A percentile compares a stretch with the other conserved stretches of the same genome.
Evolutionary conservation across 2,888 invertebrate species (phyloP).

Genomic region (Drosophila subquinaria): DNA sequence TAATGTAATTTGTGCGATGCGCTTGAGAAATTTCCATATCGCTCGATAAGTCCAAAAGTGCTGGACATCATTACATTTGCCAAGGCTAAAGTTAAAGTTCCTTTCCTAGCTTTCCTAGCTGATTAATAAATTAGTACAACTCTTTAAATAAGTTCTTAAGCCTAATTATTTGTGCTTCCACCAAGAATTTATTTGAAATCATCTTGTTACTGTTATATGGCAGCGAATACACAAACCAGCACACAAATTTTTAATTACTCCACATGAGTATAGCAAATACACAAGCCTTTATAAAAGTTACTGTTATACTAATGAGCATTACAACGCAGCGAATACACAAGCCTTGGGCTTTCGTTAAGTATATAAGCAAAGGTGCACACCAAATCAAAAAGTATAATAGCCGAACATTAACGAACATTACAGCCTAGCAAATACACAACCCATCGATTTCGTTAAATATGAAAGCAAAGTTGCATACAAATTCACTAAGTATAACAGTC

Average conservation of each 20-base stretch:
- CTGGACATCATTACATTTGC: background rate
- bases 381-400: background rate
- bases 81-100: conserved; percentile 3
- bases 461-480: background rate
- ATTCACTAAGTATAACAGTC: background rate
- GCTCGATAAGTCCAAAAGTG: conserved; percentile 25
- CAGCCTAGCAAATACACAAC: background rate
- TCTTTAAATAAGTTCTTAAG: background rate
- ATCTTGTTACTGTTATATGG: background rate
- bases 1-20: conserved; percentile 76
- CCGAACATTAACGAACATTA: background rate
- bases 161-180: background rate
- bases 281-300: background rate
- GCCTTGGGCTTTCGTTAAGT: background rate
- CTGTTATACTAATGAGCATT: background rate
- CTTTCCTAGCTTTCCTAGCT: background rate
- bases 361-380: background rate
- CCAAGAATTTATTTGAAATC: background rate
- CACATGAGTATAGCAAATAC: background rate
- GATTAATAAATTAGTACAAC: conserved; percentile 10
- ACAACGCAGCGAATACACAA: background rate
- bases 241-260: background rate
- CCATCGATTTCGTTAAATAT: background rate
- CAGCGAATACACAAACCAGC: background rate
- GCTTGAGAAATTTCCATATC: conserved; percentile 6